Evolutionary conservation across 2,888 invertebrate genomes (phyloP).

Genomic region (Oxystoma pomonae): DNA sequence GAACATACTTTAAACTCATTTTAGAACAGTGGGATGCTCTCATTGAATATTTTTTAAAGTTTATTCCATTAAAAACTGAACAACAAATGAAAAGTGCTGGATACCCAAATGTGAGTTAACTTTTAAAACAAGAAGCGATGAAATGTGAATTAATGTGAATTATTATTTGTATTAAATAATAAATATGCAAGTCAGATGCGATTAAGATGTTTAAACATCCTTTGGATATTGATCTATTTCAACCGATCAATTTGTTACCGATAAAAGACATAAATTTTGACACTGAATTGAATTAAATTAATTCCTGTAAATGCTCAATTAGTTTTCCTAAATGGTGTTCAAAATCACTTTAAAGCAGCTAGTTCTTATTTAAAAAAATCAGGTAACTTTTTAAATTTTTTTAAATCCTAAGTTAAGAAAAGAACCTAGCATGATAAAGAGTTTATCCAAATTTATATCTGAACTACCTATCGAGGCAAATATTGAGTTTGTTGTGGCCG

Average conservation of each 20-base stretch:
- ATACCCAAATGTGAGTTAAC: background rate
- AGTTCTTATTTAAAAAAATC: background rate
- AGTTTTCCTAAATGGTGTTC: background rate
- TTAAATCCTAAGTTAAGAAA: background rate
- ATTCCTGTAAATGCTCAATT: background rate
- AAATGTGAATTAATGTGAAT: background rate
- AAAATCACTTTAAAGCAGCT: background rate
- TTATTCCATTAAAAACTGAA: too few relatives aligned
- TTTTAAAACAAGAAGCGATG: background rate
- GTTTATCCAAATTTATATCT: background rate
- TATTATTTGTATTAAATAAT: background rate
- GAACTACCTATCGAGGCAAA: background rate
- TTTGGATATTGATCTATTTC: background rate
- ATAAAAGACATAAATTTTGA: background rate
- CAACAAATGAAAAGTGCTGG: background rate
- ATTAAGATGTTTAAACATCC: background rate
- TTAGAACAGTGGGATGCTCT: too few relatives aligned
- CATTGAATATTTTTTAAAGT: too few relatives aligned
- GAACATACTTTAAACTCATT: background rate
- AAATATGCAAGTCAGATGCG: background rate
- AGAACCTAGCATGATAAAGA: background rate
- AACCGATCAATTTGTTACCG: background rate
- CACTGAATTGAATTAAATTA: background rate
- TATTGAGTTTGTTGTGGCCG: background rate
- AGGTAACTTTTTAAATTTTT: background rate